A percentile compares a stretch with the other conserved stretches of the same genome.
phyloP scores from a whole-genome alignment of 2,113 vertebrate genomes.

The Lamprologus speciosus region DNA sequence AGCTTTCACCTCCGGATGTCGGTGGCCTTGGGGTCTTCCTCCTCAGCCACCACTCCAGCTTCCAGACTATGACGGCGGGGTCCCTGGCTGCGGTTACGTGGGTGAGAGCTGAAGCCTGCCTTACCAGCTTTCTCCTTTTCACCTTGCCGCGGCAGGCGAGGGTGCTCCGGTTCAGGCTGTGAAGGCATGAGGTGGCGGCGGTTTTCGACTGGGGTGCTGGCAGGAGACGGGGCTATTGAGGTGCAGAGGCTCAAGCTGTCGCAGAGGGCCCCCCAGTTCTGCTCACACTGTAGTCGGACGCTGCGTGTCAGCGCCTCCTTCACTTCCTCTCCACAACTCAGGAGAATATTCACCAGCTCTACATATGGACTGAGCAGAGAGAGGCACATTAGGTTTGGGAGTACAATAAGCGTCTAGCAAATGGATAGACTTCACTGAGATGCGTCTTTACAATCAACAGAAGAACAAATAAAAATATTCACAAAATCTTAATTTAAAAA shows the following conservation, averaged over 20 bases:
- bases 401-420: background rate
- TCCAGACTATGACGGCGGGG: conserved; percentile 76
- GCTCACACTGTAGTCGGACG: conserved; percentile 88
- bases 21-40: conserved; percentile 80
- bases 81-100: conserved; percentile 69
- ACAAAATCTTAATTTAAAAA: accelerated
- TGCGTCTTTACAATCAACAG: background rate
- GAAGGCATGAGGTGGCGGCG: conserved; percentile 36
- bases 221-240: conserved; percentile 53
- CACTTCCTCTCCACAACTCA: conserved; percentile 91
- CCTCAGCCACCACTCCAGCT: conserved; percentile 72
- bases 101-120: conserved; percentile 67
- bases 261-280: conserved; percentile 93
- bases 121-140: conserved; percentile 79
- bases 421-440: background rate
- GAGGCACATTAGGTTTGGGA: background rate
- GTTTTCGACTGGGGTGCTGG: conserved; percentile 55
- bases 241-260: conserved; percentile 91
- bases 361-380: conserved; percentile 82
- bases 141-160: conserved; percentile 58
- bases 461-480: background rate
- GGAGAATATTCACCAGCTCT: conserved; percentile 91
- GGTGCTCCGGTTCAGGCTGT: conserved; percentile 68
- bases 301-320: conserved; percentile 88
- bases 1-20: conserved; percentile 92